These are phyloP conservation scores for Eutrigla gurnardus DNA, from an alignment of 2,797 vertebrate species.

Conservation along the genomic window DNA sequence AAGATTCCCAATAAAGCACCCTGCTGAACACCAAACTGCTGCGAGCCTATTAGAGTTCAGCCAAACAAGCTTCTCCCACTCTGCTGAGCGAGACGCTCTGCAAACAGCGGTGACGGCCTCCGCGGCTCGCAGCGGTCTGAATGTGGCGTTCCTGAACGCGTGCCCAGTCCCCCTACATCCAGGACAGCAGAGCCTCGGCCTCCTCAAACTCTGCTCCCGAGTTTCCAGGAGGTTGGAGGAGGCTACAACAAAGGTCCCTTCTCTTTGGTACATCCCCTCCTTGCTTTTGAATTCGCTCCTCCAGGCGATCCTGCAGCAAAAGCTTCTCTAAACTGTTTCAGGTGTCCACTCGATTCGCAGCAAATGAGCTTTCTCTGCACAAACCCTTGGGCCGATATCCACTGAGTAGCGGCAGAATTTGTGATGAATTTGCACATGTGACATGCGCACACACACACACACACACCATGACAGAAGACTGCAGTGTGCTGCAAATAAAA, in stretches of 20 bases:
- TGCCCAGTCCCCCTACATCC: conserved; percentile 36
- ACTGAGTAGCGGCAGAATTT: conserved; percentile 33
- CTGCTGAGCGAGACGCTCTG: conserved; percentile 32
- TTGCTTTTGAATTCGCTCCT: conserved; percentile 17
- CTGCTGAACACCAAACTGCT: conserved; percentile 25
- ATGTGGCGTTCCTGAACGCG: conserved; percentile 47
- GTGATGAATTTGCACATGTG: conserved; percentile 31
- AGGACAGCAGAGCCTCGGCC: conserved; percentile 22
- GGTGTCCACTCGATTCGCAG: conserved; percentile 24
- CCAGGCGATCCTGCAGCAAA: conserved; percentile 6
- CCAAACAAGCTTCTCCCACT: conserved; percentile 6
- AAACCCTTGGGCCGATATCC: conserved; percentile 30
- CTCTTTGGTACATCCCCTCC: conserved; percentile 22
- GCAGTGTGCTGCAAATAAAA: conserved; percentile 1
- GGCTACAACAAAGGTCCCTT: conserved; percentile 38
- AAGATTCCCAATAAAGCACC: conserved; percentile 20
- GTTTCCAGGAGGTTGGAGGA: conserved; percentile 31
- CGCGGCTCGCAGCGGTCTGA: conserved; percentile 29
- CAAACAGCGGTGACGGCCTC: conserved; percentile 28
- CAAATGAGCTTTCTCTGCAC: conserved; percentile 35
- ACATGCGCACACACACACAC: not conserved
- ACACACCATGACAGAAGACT: not conserved
- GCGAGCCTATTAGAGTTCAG: conserved; percentile 15
- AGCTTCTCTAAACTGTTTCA: conserved; percentile 31
- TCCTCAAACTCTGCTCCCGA: conserved; percentile 23